Evolutionary conservation across 1,140 invertebrate species (phyloP).

Genomic region (Drosophila kanapiae): DNA sequence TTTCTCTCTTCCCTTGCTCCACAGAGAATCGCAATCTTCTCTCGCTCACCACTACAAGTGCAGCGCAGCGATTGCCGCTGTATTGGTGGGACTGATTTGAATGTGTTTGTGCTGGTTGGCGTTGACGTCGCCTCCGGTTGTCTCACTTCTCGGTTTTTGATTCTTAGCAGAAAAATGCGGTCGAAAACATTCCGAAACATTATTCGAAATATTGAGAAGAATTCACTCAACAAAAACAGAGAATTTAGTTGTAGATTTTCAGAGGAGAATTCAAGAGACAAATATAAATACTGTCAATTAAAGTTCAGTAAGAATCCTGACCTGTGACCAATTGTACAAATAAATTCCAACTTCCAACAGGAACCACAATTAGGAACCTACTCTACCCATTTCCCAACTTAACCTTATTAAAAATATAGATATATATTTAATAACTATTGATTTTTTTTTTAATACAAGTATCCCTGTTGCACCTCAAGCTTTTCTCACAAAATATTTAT

Average conservation of each 20-base stretch:
- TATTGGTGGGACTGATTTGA: slow-evolving; percentile 71
- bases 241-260: background rate
- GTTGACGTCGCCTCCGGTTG: slow-evolving; percentile 40
- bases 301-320: too few species aligned
- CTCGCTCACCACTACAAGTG: slow-evolving; percentile 52
- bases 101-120: slow-evolving; percentile 61
- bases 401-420: background rate
- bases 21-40: slow-evolving; percentile 39
- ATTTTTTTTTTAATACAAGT: background rate
- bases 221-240: background rate
- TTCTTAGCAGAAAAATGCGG: slow-evolving; percentile 65
- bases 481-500: background rate
- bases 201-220: slow-evolving; percentile 9
- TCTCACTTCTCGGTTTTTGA: slow-evolving; percentile 8
- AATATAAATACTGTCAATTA: too few species aligned
- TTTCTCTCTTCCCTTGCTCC: background rate
- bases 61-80: slow-evolving; percentile 19
- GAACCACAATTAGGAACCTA: background rate
- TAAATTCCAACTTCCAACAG: background rate
- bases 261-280: too few species aligned
- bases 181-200: slow-evolving; percentile 60
- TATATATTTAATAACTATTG: background rate
- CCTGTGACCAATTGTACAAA: background rate
- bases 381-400: background rate
- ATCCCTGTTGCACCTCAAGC: background rate